phyloP scores from a whole-genome alignment of 2,888 invertebrate genomes.

The Lasioglossum figueresi region DNA sequence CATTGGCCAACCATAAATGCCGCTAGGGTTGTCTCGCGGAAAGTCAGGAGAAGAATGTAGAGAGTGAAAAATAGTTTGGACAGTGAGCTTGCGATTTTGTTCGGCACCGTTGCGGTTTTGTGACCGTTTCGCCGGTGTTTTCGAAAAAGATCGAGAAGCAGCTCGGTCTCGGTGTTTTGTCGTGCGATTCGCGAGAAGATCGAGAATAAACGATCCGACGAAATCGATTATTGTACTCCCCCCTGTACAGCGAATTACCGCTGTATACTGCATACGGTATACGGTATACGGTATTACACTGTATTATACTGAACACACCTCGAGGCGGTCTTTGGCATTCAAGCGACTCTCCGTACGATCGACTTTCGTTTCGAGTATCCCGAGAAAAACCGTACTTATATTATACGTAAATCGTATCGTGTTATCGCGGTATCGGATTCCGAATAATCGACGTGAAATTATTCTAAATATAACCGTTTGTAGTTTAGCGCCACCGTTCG shows the following conservation, averaged over 20 bases:
- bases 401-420: slow-evolving; percentile 33
- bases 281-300: not conserved
- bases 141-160: not conserved
- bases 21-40: too few species aligned
- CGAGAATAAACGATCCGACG: not conserved
- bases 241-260: not conserved
- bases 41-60: too few species aligned
- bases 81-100: not conserved
- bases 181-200: not conserved
- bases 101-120: not conserved
- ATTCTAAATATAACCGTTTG: slow-evolving; percentile 76
- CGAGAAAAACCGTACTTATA: slow-evolving; percentile 38
- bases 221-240: not conserved
- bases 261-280: not conserved
- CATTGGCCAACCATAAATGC: too few species aligned
- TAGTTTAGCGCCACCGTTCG: slow-evolving; percentile 63
- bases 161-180: not conserved
- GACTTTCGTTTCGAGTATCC: slow-evolving; percentile 42
- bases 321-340: slow-evolving; percentile 65
- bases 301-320: slow-evolving; percentile 23
- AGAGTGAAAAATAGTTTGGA: not conserved
- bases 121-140: not conserved
- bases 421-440: not conserved
- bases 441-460: slow-evolving; percentile 55
- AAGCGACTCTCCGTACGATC: slow-evolving; percentile 47